phyloP scores from a whole-genome alignment of 1,140 invertebrate genomes.

The Arion vulgaris region DNA sequence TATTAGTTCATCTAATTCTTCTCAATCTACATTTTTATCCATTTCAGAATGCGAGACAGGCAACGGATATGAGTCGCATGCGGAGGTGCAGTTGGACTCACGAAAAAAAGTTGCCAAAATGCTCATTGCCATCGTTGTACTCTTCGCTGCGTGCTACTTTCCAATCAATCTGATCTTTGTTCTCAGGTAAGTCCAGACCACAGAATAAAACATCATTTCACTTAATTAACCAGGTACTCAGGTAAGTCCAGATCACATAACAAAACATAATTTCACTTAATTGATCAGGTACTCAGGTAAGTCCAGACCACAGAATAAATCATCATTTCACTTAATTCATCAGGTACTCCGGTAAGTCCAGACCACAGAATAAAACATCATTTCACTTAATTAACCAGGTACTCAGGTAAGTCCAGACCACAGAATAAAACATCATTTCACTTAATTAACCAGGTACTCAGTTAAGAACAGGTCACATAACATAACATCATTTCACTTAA shows the following conservation, averaged over 20 bases:
- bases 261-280: too few relatives aligned
- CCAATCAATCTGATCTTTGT: constrained; percentile 87
- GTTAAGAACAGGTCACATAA: too few relatives aligned
- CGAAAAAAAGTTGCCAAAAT: constrained; percentile 91
- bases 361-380: background rate
- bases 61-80: constrained; percentile 39
- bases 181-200: constrained; percentile 77
- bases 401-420: constrained; percentile 7
- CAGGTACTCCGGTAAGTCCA: constrained; percentile 81
- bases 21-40: too few relatives aligned
- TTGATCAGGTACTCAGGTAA: too few relatives aligned
- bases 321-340: too few relatives aligned
- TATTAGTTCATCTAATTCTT: too few relatives aligned
- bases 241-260: too few relatives aligned
- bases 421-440: too few relatives aligned
- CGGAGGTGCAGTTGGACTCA: constrained; percentile 79
- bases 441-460: too few relatives aligned
- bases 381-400: background rate
- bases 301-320: too few relatives aligned
- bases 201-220: background rate
- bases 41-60: background rate
- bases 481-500: too few relatives aligned
- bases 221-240: background rate
- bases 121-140: constrained; percentile 89
- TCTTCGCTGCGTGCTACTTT: constrained; percentile 90